A percentile compares a stretch with the other conserved stretches of the same genome.
Evolutionary conservation across 2,113 vertebrate genomes (phyloP).

Genomic region (Melospiza georgiana): DNA sequence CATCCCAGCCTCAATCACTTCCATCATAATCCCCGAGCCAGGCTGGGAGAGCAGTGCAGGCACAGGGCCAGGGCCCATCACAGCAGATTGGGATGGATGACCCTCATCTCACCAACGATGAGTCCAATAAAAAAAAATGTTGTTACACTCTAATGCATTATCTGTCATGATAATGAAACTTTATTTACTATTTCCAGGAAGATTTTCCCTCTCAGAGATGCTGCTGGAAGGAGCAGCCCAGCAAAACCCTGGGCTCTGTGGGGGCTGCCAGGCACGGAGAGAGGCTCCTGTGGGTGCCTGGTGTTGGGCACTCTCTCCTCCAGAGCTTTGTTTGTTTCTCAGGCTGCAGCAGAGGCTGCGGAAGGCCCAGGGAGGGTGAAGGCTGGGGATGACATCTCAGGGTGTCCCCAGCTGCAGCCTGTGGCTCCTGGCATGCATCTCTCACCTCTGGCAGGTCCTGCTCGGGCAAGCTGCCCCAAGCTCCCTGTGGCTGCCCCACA

Average conservation of each 20-base stretch:
- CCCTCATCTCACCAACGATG: background rate
- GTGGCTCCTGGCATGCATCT: fast-evolving
- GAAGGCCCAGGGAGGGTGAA: background rate
- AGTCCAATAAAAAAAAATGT: background rate
- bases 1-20: background rate
- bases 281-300: background rate
- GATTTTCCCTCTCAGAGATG: background rate
- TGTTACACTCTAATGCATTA: background rate
- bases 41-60: background rate
- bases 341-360: background rate
- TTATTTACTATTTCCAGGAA: constrained; percentile 31
- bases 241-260: fast-evolving
- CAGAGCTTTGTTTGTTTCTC: background rate
- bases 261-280: background rate
- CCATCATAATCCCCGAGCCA: background rate
- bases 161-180: constrained; percentile 42
- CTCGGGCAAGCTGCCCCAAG: fast-evolving
- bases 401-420: background rate
- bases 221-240: background rate
- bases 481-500: background rate
- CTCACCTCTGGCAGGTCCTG: background rate
- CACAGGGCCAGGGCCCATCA: background rate
- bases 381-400: fast-evolving
- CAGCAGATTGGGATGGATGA: constrained; percentile 21
- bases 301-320: no score